Evolutionary conservation across 2,888 invertebrate species (phyloP), one percentile per base, ranked within the genome.

Genomic region (Sesia bembeciformis): DNA sequence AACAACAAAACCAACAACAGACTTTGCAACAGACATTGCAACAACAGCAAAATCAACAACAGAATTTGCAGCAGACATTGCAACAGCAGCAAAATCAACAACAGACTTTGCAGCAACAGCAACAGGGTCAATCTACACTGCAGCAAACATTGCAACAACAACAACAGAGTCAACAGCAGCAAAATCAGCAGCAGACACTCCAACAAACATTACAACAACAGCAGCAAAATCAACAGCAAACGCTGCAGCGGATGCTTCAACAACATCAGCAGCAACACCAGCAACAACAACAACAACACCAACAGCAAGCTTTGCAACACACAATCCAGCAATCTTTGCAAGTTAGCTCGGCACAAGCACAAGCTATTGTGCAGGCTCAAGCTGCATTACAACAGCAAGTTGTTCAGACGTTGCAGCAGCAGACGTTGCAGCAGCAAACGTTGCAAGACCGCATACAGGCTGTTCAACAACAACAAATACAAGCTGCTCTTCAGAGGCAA

Each of bases 381-480:
- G 87, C 84, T 6, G 86, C 78, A 4, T 61, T 88, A 58, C 88
- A 88, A 62, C 90, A 90, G 42, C 88, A 87, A 67, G 88, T 87
- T 40, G 86, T 84, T 3, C 85, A 89, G 62, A 71, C 81, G 3
- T 61, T 88, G 68, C 89, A 90, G 64, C 88, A 87, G 60, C 23
- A 23, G 23, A 1, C 23, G 2, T 23, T 23, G 23, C 88, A 88
- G 58, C 86, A 86, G 57, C 89, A 86, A 59, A 76, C 78, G 46
- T 64, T 89, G 73, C 88, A 88, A 63, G 88, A 88, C 53, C 87
- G 86, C 63, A 68, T 89, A 57, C 88, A 88, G 66, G 87, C 81
- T 4, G 87, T 85, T 1, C 87, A 87, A 57, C 89, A 88, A 65
- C 88, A 87, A 64, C 87, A 89, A 62, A 87, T 89, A 52, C 89